These are phyloP conservation scores for Peromyscus attwateri DNA, from an alignment of 2,797 vertebrate genomes.

Conservation along the genomic window DNA sequence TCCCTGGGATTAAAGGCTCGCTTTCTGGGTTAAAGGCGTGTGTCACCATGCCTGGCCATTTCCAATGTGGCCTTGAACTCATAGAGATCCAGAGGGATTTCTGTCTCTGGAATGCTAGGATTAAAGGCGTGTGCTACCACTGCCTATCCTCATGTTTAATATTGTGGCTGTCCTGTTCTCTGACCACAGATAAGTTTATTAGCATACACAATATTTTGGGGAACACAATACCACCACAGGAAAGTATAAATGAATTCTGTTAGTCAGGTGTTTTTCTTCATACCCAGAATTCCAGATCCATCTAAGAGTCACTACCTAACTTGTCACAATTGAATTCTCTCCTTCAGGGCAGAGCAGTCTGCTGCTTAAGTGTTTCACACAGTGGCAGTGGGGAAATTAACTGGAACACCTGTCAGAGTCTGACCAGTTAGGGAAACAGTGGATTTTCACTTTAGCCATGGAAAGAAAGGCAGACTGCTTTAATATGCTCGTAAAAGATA, in stretches of 20 bases:
- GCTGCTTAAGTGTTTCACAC: background rate
- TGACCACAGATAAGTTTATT: too few relatives aligned
- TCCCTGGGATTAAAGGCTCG: too few relatives aligned
- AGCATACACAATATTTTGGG: too few relatives aligned
- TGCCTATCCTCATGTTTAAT: too few relatives aligned
- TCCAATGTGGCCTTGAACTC: too few relatives aligned
- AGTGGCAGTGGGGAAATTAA: background rate
- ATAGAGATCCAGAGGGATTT: too few relatives aligned
- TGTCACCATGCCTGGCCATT: too few relatives aligned
- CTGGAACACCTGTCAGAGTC: slow-evolving; percentile 15
- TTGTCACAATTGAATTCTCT: slow-evolving; percentile 9
- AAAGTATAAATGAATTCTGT: slow-evolving; percentile 1
- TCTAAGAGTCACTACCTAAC: slow-evolving; percentile 2
- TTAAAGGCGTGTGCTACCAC: too few relatives aligned
- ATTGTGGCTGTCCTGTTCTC: too few relatives aligned
- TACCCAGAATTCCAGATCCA: background rate
- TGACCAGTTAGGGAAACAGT: slow-evolving; percentile 53
- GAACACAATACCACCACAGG: too few relatives aligned
- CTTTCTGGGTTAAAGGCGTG: too few relatives aligned
- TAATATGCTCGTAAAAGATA: slow-evolving; percentile 57
- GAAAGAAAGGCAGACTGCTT: slow-evolving; percentile 40
- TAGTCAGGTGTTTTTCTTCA: slow-evolving; percentile 12
- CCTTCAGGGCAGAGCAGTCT: background rate
- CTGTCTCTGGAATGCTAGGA: too few relatives aligned
- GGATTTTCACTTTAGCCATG: slow-evolving; percentile 5